Conservation (phyloP, 2,888 invertebrate species). For the Autographa gamma region DNA sequence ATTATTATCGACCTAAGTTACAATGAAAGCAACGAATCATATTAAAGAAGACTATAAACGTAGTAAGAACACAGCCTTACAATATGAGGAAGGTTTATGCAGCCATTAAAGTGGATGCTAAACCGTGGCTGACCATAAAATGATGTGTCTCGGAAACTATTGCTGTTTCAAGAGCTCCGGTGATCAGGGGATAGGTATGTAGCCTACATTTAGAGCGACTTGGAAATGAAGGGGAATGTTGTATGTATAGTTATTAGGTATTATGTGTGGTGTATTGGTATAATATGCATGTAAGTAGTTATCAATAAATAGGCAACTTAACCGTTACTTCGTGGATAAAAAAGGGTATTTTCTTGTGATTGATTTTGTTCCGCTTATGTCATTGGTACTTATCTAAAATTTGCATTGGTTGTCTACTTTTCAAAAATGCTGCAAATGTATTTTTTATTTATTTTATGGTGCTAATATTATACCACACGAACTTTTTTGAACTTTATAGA, state of each 20-base stretch:
- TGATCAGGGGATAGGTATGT: constrained; percentile 14
- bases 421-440: no score
- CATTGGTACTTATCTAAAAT: no score
- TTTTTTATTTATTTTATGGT: no score
- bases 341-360: no score
- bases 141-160: constrained; percentile 81
- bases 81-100: constrained; percentile 38
- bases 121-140: constrained; percentile 74
- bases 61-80: constrained; percentile 13
- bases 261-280: neutral
- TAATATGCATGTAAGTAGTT: neutral
- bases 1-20: neutral
- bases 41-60: neutral
- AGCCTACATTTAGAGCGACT: constrained; percentile 13
- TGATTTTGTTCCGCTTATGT: no score
- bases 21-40: neutral
- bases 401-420: no score
- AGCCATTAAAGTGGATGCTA: constrained; percentile 64
- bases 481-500: no score
- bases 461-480: no score
- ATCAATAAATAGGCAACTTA: no score
- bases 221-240: constrained; percentile 25
- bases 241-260: constrained; percentile 19
- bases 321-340: no score
- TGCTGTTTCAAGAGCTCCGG: constrained; percentile 30